Evolutionary conservation across 2,888 invertebrate genomes (phyloP).

Genomic region (Leptopterna dolabrata): DNA sequence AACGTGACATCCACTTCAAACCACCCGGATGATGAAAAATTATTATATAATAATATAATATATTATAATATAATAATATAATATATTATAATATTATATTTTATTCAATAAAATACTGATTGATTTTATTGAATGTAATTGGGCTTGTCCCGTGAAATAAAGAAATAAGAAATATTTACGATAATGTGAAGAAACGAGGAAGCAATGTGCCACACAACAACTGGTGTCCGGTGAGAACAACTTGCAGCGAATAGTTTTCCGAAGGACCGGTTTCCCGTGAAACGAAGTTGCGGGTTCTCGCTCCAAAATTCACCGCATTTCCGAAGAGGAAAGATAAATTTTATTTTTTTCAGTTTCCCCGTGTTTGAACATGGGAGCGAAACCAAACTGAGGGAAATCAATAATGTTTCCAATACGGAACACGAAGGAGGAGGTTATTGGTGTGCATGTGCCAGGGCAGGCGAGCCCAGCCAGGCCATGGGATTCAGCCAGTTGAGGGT

Average conservation of each 20-base stretch:
- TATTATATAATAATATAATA: too few species aligned
- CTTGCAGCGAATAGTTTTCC: background rate
- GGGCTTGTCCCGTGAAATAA: too few species aligned
- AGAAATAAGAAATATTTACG: too few species aligned
- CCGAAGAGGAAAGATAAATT: background rate
- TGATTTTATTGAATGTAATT: too few species aligned
- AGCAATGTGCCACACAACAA: background rate
- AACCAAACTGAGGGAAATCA: background rate
- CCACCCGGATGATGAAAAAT: too few species aligned
- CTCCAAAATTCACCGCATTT: background rate
- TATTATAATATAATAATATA: background rate
- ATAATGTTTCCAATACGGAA: constrained; percentile 7
- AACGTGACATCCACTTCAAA: too few species aligned
- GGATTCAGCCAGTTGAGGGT: background rate
- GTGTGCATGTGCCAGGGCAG: background rate
- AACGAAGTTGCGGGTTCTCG: too few species aligned
- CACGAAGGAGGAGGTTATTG: background rate
- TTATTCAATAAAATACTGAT: background rate
- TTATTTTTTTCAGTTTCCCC: background rate
- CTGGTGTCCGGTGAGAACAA: background rate
- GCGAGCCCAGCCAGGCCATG: background rate
- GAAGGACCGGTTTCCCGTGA: background rate
- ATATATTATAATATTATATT: background rate
- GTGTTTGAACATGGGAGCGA: background rate
- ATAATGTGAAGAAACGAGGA: background rate